Evolutionary conservation across 2,797 vertebrate genomes (phyloP).

Genomic region (Dermochelys coriacea): DNA sequence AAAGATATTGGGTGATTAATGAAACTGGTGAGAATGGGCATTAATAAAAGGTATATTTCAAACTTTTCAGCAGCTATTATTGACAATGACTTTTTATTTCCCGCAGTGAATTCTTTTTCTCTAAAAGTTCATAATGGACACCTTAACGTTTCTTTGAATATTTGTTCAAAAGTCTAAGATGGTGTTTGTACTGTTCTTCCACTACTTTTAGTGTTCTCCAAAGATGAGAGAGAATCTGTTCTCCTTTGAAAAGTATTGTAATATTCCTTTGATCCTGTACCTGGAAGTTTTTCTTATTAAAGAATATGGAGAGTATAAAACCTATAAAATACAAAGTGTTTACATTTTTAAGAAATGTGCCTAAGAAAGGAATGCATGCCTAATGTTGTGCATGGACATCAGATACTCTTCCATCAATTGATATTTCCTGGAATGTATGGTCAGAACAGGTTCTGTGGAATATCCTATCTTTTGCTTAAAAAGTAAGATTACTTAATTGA

Average conservation of each 20-base stretch:
- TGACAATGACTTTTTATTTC: conserved; percentile 5
- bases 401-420: conserved; percentile 6
- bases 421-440: not conserved
- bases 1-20: not conserved
- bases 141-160: not conserved
- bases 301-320: not conserved
- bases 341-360: not conserved
- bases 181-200: not conserved
- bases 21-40: not conserved
- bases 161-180: not conserved
- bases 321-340: not conserved
- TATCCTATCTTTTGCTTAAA: not conserved
- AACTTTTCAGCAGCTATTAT: not conserved
- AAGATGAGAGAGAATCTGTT: conserved; percentile 6
- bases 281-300: conserved; percentile 4
- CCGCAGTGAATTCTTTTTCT: conserved; percentile 13
- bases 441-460: not conserved
- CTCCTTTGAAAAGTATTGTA: conserved; percentile 29
- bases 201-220: conserved; percentile 6
- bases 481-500: not conserved
- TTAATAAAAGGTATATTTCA: not conserved
- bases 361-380: conserved; percentile 12
- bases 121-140: not conserved
- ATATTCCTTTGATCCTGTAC: conserved; percentile 15
- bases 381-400: not conserved